Evolutionary conservation across 2,888 invertebrate genomes (phyloP).

Genomic region (Rhaphigaster nebulosa): DNA sequence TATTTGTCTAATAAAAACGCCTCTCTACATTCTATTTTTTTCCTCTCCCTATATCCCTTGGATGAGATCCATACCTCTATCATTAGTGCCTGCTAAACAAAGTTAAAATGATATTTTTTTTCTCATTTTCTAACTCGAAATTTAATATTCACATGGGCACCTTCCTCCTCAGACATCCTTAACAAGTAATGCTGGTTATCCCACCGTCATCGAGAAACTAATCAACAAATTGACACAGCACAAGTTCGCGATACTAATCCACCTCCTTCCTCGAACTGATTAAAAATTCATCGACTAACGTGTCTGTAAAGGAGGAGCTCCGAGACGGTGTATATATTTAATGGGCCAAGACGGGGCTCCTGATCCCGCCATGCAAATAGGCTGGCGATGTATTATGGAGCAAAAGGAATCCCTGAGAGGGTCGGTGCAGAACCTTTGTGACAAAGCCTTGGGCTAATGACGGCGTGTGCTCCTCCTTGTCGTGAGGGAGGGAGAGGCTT

Average conservation of each 20-base stretch:
- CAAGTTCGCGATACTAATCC: background rate
- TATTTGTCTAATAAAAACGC: too few species aligned
- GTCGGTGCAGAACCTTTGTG: background rate
- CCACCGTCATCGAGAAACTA: background rate
- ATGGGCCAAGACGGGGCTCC: constrained; percentile 10
- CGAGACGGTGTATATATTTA: constrained; percentile 5
- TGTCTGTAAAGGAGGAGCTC: constrained; percentile 28
- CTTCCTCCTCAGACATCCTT: background rate
- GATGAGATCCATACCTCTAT: too few species aligned
- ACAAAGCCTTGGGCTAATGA: background rate
- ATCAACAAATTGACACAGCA: constrained; percentile 6
- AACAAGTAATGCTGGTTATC: background rate
- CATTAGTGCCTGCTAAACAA: too few species aligned
- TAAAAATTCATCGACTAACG: constrained; percentile 27
- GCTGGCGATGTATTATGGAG: constrained; percentile 50
- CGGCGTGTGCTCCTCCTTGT: background rate
- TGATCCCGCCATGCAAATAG: constrained; percentile 45
- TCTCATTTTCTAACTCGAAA: background rate
- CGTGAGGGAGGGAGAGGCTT: background rate
- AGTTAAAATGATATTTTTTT: too few species aligned
- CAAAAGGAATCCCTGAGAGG: constrained; percentile 50
- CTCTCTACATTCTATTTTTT: too few species aligned
- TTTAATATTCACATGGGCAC: background rate
- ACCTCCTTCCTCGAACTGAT: background rate
- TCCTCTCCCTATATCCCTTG: too few species aligned